Percentiles rank a stretch among this genome's conserved stretches.
These are phyloP conservation scores for Littorina saxatilis DNA, from an alignment of 1,140 invertebrate genomes.

Conservation along the genomic window DNA sequence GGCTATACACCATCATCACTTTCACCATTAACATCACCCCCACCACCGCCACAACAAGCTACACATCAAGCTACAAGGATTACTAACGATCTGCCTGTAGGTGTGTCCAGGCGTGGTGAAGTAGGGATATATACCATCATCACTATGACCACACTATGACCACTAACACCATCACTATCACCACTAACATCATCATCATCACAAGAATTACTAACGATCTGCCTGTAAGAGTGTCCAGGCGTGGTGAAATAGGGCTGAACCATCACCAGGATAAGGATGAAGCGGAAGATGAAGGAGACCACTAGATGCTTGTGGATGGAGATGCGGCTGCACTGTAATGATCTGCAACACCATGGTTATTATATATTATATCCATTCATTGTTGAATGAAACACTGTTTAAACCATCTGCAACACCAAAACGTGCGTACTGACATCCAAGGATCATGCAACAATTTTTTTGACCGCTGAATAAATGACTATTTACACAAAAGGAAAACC, in stretches of 20 bases:
- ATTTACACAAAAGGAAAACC: too few species aligned
- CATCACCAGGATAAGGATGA: slow-evolving; percentile 65
- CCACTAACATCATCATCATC: too few species aligned
- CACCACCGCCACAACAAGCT: too few species aligned
- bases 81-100: slow-evolving; percentile 65
- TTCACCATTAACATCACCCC: too few species aligned
- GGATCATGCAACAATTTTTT: background rate
- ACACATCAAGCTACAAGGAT: too few species aligned
- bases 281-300: slow-evolving; percentile 76
- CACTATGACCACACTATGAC: too few species aligned
- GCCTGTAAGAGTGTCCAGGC: slow-evolving; percentile 49
- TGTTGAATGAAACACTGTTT: background rate
- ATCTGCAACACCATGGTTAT: slow-evolving; percentile 81
- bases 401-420: background rate
- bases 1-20: too few species aligned
- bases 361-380: too few species aligned
- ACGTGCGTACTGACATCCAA: background rate
- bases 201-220: slow-evolving; percentile 58
- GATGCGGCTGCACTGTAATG: slow-evolving; percentile 88
- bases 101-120: slow-evolving; percentile 46
- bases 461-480: too few species aligned
- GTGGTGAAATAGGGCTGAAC: slow-evolving; percentile 62
- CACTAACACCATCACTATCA: too few species aligned
- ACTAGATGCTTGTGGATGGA: slow-evolving; percentile 77
- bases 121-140: slow-evolving; percentile 66